Conservation (phyloP, 2,888 invertebrate species). For the Laothoe populi region DNA sequence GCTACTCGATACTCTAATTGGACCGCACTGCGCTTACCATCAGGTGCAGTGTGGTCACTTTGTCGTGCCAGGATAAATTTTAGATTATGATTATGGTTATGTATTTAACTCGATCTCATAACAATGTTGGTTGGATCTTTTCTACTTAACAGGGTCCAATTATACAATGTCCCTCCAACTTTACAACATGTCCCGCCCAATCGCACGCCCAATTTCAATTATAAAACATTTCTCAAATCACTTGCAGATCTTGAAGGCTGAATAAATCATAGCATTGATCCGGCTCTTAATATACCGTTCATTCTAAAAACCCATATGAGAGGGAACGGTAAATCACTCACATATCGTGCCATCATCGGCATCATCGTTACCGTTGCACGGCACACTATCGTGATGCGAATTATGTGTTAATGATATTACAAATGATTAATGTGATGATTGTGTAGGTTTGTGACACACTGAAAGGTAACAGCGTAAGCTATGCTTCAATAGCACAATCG, state of each 20-base stretch:
- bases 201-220: too few relatives aligned
- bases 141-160: too few relatives aligned
- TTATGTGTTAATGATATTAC: constrained; percentile 22
- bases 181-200: too few relatives aligned
- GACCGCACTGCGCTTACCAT: too few relatives aligned
- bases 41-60: too few relatives aligned
- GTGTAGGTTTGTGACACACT: background rate
- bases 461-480: background rate
- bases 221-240: background rate
- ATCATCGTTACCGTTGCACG: constrained; percentile 19
- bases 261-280: background rate
- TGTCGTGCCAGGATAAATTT: too few relatives aligned
- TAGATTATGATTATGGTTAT: too few relatives aligned
- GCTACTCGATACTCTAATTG: too few relatives aligned
- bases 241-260: background rate
- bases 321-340: constrained; percentile 14
- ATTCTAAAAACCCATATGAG: constrained; percentile 3
- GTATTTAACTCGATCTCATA: too few relatives aligned
- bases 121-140: too few relatives aligned
- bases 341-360: constrained; percentile 1
- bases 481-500: background rate
- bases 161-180: too few relatives aligned
- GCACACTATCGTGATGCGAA: constrained; percentile 17
- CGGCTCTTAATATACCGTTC: background rate
- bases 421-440: constrained; percentile 8